These are phyloP conservation scores for Astyanax mexicanus DNA, from an alignment of 2,797 vertebrate species.

Conservation along the genomic window DNA sequence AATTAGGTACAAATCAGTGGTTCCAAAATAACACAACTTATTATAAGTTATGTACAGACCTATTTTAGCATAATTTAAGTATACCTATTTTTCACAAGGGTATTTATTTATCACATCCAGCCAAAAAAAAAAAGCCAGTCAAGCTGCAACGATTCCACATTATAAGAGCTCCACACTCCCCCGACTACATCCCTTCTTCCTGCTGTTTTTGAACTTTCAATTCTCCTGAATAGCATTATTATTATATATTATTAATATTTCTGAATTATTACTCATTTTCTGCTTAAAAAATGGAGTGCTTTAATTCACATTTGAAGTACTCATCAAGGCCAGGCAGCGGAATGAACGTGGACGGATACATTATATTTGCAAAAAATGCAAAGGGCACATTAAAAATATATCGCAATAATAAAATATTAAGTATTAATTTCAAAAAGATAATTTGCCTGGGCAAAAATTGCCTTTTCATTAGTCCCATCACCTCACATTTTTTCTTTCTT, in stretches of 20 bases:
- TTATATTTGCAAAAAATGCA: slow-evolving; percentile 85
- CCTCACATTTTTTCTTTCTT: slow-evolving; percentile 57
- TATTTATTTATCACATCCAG: slow-evolving; percentile 23
- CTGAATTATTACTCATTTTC: slow-evolving; percentile 88
- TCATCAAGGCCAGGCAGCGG: slow-evolving; percentile 79
- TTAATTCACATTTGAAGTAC: slow-evolving; percentile 85
- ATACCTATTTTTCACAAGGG: too few species aligned
- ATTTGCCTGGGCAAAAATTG: slow-evolving; percentile 71
- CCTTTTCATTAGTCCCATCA: slow-evolving; percentile 74
- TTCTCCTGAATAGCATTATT: slow-evolving; percentile 81
- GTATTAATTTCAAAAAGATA: slow-evolving; percentile 80
- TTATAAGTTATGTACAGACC: too few species aligned
- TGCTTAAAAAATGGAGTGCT: slow-evolving; percentile 81
- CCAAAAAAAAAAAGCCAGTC: slow-evolving; percentile 39
- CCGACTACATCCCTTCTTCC: slow-evolving; percentile 45
- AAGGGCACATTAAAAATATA: slow-evolving; percentile 84
- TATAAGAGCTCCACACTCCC: slow-evolving; percentile 57
- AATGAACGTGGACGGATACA: slow-evolving; percentile 83
- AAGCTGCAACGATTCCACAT: slow-evolving; percentile 43
- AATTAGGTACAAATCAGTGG: too few species aligned
- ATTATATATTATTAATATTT: slow-evolving; percentile 86
- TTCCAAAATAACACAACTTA: too few species aligned
- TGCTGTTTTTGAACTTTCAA: slow-evolving; percentile 78
- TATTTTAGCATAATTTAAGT: too few species aligned
- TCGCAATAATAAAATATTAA: slow-evolving; percentile 84